A percentile compares a stretch with the other conserved stretches of the same genome.
Conservation (phyloP, 2,797 vertebrate genomes). For the Vespertilio murinus region DNA sequence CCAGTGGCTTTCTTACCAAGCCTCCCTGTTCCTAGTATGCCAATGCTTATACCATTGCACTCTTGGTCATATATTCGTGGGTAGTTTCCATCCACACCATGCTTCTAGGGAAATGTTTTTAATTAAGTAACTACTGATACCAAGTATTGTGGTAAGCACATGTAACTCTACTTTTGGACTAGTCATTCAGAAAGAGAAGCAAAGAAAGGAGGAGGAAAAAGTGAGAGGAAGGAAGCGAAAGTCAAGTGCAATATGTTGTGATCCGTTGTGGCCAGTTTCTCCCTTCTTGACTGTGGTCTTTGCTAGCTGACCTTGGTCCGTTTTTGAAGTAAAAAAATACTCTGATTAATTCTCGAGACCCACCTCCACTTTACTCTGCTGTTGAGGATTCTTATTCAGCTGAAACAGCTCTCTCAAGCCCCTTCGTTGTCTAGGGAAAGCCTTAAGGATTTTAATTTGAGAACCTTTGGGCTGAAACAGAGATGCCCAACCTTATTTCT, state of each 20-base stretch:
- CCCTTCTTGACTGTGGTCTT: not conserved
- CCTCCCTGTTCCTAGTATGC: not conserved
- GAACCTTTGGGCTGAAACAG: not conserved
- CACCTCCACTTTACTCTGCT: not conserved
- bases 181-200: not conserved
- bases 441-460: not conserved
- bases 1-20: not conserved
- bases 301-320: constrained; percentile 14
- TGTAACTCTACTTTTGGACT: not conserved
- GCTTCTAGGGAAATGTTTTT: not conserved
- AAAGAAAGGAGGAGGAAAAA: not conserved
- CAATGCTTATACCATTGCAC: not conserved
- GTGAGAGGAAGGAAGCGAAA: not conserved
- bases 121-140: not conserved
- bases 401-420: not conserved
- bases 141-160: not conserved
- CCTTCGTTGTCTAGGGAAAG: not conserved
- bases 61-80: not conserved
- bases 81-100: not conserved
- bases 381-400: not conserved
- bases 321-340: constrained; percentile 33
- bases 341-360: not conserved
- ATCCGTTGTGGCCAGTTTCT: not conserved
- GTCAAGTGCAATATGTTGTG: not conserved
- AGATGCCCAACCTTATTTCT: not conserved